Percentiles rank a stretch among this genome's conserved stretches.
Evolutionary conservation across 1,140 invertebrate genomes (phyloP).

Genomic region (Fopius arisanus): DNA sequence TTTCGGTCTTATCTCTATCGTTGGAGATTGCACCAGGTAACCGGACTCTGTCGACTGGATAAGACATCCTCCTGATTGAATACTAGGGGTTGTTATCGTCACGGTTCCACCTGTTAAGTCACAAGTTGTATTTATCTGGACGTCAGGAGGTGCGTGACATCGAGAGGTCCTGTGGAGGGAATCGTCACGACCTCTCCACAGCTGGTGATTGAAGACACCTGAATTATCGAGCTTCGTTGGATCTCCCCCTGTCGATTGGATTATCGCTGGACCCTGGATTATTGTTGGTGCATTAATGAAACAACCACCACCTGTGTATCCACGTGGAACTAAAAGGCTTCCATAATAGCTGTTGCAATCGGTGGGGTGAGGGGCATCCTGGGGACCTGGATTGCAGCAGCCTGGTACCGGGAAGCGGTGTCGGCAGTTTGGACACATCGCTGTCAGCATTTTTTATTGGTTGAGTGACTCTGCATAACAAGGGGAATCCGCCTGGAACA

Average conservation of each 20-base stretch:
- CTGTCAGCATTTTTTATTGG: conserved; percentile 50
- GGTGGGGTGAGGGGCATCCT: not conserved
- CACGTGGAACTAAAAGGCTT: conserved; percentile 38
- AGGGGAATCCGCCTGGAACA: conserved; percentile 21
- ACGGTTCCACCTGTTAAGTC: conserved; percentile 50
- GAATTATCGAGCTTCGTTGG: too few species aligned
- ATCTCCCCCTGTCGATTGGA: conserved; percentile 29
- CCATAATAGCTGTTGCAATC: conserved; percentile 32
- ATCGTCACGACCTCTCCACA: conserved; percentile 12
- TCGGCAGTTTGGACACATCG: conserved; percentile 72
- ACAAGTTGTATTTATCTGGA: conserved; percentile 45
- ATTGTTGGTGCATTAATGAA: conserved; percentile 50
- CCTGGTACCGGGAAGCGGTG: conserved; percentile 63
- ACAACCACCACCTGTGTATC: conserved; percentile 40
- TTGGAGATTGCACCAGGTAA: conserved; percentile 41
- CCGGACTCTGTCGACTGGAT: conserved; percentile 47
- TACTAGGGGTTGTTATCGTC: conserved; percentile 49
- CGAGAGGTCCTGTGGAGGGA: not conserved
- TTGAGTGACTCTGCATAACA: conserved; percentile 30
- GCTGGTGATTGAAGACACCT: not conserved
- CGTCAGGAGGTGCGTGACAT: conserved; percentile 20
- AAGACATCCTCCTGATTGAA: conserved; percentile 47
- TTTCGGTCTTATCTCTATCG: conserved; percentile 49
- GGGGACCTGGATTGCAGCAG: conserved; percentile 42
- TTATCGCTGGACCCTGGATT: conserved; percentile 42